Percentiles rank a stretch among this genome's conserved stretches.
These are phyloP conservation scores for Amblyraja radiata DNA, from an alignment of 2,797 vertebrate species.

Conservation along the genomic window DNA sequence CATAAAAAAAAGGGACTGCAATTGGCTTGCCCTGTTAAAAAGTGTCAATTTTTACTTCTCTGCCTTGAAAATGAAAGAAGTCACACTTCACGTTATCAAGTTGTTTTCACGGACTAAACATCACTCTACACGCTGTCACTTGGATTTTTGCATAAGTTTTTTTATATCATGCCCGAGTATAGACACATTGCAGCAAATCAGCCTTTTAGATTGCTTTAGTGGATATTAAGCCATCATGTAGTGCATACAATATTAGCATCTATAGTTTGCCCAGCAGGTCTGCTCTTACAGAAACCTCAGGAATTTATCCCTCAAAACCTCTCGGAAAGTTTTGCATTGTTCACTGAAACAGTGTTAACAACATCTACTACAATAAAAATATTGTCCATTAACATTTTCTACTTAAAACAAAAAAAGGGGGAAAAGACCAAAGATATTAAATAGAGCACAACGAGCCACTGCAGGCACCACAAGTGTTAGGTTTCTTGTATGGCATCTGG, in stretches of 20 bases:
- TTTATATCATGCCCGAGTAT: conserved; percentile 38
- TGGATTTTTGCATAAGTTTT: conserved; percentile 41
- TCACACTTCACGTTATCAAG: neutral
- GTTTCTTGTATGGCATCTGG: neutral
- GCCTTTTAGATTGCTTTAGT: conserved; percentile 51
- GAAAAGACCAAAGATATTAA: neutral
- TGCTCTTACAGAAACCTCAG: conserved; percentile 42
- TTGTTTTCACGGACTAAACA: neutral
- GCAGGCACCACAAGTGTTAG: neutral
- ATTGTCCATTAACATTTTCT: conserved; percentile 33
- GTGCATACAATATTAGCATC: conserved; percentile 26
- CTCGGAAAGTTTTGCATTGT: conserved; percentile 38
- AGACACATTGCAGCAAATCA: conserved; percentile 41
- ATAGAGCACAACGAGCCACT: neutral
- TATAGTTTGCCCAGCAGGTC: neutral
- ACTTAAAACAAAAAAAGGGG: neutral
- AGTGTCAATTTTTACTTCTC: neutral
- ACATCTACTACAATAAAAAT: conserved; percentile 16
- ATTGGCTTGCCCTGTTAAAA: neutral
- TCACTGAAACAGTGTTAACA: conserved; percentile 38
- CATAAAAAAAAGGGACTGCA: neutral
- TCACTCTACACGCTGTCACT: conserved; percentile 42
- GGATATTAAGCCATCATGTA: conserved; percentile 42
- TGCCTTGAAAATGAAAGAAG: neutral
- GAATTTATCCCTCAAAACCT: conserved; percentile 30